phyloP scores from a whole-genome alignment of 1,140 invertebrate species.

The Campodea augens region DNA sequence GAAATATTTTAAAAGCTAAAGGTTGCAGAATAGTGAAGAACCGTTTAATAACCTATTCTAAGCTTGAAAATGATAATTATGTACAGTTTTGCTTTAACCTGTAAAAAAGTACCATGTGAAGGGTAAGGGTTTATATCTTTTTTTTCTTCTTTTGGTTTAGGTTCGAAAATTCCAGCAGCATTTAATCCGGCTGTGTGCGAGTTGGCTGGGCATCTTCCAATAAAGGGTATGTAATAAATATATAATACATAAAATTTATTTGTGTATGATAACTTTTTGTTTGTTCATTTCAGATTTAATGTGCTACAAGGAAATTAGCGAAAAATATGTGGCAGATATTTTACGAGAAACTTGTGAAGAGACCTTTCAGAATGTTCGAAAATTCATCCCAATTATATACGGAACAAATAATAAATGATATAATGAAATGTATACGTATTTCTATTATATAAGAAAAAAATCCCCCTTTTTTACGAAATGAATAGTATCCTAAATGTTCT shows the following conservation, averaged over 20 bases:
- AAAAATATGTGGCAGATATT: conserved; percentile 10
- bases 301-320: conserved; percentile 11
- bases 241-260: conserved; percentile 9
- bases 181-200: conserved; percentile 43
- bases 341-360: conserved; percentile 11
- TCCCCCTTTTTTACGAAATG: too few species aligned
- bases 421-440: too few species aligned
- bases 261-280: conserved; percentile 17
- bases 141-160: conserved; percentile 16
- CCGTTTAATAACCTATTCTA: too few species aligned
- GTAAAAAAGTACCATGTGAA: too few species aligned
- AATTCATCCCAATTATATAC: background rate
- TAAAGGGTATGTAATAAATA: conserved; percentile 32
- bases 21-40: too few species aligned
- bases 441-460: too few species aligned
- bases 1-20: too few species aligned
- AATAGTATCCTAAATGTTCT: too few species aligned
- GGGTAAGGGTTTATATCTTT: too few species aligned
- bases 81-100: too few species aligned
- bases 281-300: conserved; percentile 19
- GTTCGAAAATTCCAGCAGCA: conserved; percentile 29
- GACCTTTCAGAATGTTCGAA: conserved; percentile 8
- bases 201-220: conserved; percentile 41
- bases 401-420: too few species aligned
- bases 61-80: too few species aligned